These are phyloP conservation scores for Uria lomvia DNA, from an alignment of 2,113 vertebrate genomes.

Conservation along the genomic window DNA sequence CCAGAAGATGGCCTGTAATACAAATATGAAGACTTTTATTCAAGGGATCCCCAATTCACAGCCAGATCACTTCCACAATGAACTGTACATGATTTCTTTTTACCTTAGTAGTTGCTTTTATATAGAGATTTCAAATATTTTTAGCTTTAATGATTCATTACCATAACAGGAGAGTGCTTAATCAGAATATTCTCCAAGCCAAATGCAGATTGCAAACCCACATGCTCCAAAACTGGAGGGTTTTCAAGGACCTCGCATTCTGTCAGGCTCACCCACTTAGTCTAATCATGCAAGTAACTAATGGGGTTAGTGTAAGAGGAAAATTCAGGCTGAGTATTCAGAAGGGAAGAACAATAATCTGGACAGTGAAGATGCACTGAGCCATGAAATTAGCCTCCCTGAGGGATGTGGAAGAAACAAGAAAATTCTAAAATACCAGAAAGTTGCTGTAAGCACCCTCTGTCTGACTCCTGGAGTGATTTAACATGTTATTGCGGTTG, in stretches of 20 bases:
- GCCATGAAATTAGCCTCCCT: slow-evolving; percentile 41
- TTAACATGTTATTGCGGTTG: background rate
- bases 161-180: background rate
- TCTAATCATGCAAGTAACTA: slow-evolving; percentile 44
- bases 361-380: background rate
- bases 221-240: background rate
- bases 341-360: slow-evolving; percentile 38
- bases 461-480: background rate
- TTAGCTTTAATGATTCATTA: background rate
- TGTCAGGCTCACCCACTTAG: background rate
- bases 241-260: slow-evolving; percentile 16
- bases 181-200: slow-evolving; percentile 9
- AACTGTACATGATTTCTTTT: background rate
- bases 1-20: background rate
- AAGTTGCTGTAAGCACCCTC: background rate
- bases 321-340: slow-evolving; percentile 32
- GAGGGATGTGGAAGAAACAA: background rate
- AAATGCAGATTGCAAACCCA: slow-evolving; percentile 7
- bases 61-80: background rate
- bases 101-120: background rate
- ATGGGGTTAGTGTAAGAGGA: background rate
- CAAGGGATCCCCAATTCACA: background rate
- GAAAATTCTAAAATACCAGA: background rate
- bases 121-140: background rate
- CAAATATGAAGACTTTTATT: background rate